Conservation (phyloP, 2,113 vertebrate species). For the Brienomyrus brachyistius region DNA sequence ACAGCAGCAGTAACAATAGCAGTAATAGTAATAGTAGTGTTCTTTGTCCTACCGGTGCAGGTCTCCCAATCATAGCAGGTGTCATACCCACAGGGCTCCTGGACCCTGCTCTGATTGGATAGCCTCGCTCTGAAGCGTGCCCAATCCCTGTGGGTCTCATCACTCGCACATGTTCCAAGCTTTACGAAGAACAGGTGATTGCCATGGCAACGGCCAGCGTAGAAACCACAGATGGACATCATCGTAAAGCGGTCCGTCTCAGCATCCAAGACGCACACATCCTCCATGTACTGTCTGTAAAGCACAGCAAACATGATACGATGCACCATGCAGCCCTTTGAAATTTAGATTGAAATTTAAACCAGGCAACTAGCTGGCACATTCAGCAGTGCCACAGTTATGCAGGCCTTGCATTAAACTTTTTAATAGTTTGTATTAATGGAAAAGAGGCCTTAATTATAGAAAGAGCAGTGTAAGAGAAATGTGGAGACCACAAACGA, state of each 20-base stretch:
- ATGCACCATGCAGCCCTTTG: neutral
- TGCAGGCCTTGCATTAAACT: neutral
- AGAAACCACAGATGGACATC: constrained; percentile 70
- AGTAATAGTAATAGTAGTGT: neutral
- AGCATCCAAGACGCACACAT: constrained; percentile 68
- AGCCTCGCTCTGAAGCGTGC: constrained; percentile 66
- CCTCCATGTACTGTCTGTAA: constrained; percentile 58
- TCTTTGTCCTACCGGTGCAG: constrained; percentile 66
- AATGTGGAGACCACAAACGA: too few relatives aligned
- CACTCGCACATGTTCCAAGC: constrained; percentile 51
- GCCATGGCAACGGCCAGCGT: constrained; percentile 67
- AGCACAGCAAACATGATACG: constrained; percentile 15
- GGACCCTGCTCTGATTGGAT: constrained; percentile 62
- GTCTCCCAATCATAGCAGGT: constrained; percentile 86
- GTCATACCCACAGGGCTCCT: constrained; percentile 67
- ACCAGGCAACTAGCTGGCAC: neutral
- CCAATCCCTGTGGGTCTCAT: constrained; percentile 58
- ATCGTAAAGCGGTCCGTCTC: constrained; percentile 45
- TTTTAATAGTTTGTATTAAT: neutral
- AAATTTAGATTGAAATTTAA: neutral
- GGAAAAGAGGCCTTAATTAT: neutral
- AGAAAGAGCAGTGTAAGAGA: neutral
- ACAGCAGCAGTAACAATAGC: neutral
- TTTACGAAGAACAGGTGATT: constrained; percentile 67
- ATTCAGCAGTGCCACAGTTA: neutral